These are phyloP conservation scores for Menura novaehollandiae DNA, from an alignment of 2,113 vertebrate species.

Conservation along the genomic window DNA sequence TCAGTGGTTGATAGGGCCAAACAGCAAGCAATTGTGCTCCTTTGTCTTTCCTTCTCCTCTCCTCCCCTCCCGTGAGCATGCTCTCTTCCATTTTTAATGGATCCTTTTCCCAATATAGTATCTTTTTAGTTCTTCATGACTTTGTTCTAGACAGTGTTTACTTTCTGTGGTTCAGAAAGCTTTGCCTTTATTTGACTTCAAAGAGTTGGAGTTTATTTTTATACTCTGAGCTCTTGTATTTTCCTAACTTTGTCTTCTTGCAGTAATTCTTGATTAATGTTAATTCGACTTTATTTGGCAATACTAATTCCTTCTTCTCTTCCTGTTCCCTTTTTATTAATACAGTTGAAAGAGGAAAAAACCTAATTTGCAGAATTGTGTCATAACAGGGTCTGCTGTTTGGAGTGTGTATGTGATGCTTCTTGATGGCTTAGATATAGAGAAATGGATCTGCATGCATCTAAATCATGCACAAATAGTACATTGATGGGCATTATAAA, in stretches of 20 bases:
- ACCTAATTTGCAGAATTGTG: neutral
- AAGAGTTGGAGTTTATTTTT: neutral
- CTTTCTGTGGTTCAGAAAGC: neutral
- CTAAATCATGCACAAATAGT: constrained; percentile 1
- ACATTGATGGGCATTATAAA: constrained; percentile 51
- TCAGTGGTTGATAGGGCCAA: neutral
- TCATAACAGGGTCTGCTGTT: neutral
- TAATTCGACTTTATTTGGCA: constrained; percentile 25
- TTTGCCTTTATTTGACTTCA: constrained; percentile 1
- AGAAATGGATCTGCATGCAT: neutral
- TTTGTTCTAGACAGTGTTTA: neutral
- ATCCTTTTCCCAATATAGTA: neutral
- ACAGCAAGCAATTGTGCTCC: neutral
- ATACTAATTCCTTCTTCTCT: neutral
- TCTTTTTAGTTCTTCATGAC: neutral
- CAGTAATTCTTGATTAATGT: neutral
- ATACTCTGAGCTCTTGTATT: neutral
- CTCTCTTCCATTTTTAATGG: neutral
- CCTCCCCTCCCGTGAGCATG: rapidly evolving
- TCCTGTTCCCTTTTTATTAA: constrained; percentile 48
- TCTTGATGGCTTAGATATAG: neutral
- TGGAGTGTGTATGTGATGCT: neutral
- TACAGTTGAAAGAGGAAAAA: neutral
- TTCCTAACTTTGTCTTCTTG: neutral
- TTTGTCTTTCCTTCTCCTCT: neutral